Evolutionary conservation across 2,797 vertebrate genomes (phyloP).

Genomic region (Cryptoprocta ferox): DNA sequence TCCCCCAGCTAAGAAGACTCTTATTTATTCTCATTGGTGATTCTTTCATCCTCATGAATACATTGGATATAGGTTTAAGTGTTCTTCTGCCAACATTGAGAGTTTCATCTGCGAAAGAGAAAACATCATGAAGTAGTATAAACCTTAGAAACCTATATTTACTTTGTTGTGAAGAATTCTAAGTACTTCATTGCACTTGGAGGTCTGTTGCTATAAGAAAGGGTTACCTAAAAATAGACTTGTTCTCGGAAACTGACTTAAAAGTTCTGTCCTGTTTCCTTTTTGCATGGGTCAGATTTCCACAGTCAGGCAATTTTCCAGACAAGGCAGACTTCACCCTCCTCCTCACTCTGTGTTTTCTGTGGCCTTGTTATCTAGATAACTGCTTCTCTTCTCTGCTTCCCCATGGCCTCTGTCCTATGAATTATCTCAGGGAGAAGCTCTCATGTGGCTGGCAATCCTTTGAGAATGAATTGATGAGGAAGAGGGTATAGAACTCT

Average conservation of each 20-base stretch:
- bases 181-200: background rate
- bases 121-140: background rate
- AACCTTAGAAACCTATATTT: background rate
- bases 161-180: background rate
- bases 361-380: background rate
- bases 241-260: constrained; percentile 34
- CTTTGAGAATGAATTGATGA: background rate
- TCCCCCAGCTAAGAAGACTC: background rate
- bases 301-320: constrained; percentile 11
- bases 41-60: background rate
- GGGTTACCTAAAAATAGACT: constrained; percentile 55
- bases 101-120: background rate
- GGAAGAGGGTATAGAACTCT: background rate
- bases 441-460: background rate
- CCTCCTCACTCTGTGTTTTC: background rate
- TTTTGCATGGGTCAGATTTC: constrained; percentile 26
- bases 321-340: background rate
- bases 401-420: background rate
- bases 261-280: constrained; percentile 20
- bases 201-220: constrained; percentile 46
- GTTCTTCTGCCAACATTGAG: background rate
- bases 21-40: background rate
- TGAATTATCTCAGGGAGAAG: background rate
- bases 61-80: background rate
- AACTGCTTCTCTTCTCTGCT: background rate